These are phyloP conservation scores for Hippasteria phrygiana DNA, from an alignment of 53 echinoderm and acorn worm species.

Conservation along the genomic window DNA sequence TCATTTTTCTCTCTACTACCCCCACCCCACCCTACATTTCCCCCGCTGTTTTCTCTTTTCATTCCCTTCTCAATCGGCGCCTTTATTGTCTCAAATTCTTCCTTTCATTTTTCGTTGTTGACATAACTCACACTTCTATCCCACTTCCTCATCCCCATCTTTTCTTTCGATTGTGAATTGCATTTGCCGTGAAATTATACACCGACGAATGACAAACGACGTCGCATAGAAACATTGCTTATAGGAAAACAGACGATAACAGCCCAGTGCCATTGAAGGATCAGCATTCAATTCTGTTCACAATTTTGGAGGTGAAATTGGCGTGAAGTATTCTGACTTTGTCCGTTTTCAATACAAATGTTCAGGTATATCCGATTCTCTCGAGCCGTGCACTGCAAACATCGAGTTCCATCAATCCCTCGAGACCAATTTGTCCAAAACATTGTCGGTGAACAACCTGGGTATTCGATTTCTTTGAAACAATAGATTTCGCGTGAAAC, in stretches of 20 bases:
- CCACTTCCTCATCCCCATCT: not conserved
- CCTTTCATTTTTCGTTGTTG: not conserved
- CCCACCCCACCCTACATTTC: too few relatives aligned
- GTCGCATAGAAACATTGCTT: not conserved
- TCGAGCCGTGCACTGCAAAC: not conserved
- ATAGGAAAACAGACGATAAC: not conserved
- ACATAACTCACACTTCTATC: not conserved
- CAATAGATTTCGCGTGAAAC: not conserved
- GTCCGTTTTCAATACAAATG: not conserved
- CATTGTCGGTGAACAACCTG: not conserved
- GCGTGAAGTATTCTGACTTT: not conserved
- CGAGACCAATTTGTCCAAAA: not conserved
- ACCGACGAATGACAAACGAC: not conserved
- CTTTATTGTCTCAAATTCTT: too few relatives aligned
- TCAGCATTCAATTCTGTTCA: not conserved
- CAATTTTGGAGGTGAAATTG: not conserved
- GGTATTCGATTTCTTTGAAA: not conserved
- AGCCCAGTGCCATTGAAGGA: not conserved
- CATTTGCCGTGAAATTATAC: slow-evolving; percentile 14
- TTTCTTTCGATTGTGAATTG: not conserved
- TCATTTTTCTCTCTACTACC: too few relatives aligned
- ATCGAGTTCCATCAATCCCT: not conserved
- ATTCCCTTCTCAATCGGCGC: too few relatives aligned
- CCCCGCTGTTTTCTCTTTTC: too few relatives aligned
- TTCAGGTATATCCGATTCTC: not conserved